Base-by-base conservation (phyloP, 2,888 invertebrate species). In the Plemyria rubiginata region DNA sequence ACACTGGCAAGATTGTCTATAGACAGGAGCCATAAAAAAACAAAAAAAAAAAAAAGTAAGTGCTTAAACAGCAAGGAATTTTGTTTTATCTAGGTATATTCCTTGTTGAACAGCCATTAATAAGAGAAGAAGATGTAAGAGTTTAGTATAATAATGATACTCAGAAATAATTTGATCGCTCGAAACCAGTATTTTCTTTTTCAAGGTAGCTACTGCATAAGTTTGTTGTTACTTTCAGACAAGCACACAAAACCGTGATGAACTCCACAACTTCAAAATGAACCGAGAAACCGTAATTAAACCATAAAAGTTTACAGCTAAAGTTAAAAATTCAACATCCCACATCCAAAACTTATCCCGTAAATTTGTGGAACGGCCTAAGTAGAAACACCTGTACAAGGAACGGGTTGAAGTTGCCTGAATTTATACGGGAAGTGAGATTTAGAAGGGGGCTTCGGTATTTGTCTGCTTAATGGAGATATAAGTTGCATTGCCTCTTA, bases 301-400 rank as follows among this genome's bases (percentile, higher is more conserved):
- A 68, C 66, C 71, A 62, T 68, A 66, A 68, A 70, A 71, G 65
- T 70, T 71, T 56, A 64, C 60, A 65, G 57, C 65, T 64, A 60
- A 72, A 72, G 72, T 72, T 72, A 72, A 72, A 72, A 72, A 72
- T 72, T 72, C 70, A 62, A 67, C 68, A 65, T 56, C 67, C 69
- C 68, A 61, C 54, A 60, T 50, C 54, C 32, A 29, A 56, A 81
- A 81, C 67, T 81, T 81, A 70, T 11, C 22, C 58, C 60, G 70
- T 81, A 80, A 81, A 81, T 81, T 76, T 70, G 15, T 63, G 62
- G 57, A 72, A 71, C 72, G 69, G 73, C 74, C 69, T 69, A 70
- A 69, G 72, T 70, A 72, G 52, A 58, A 66, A 65, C 71, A 70
- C 70, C 70, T 70, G 70, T 68, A 65, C 60, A 60, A 45, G 29